phyloP scores from a whole-genome alignment of 2,797 vertebrate genomes.

The Pogonophryne albipinna region DNA sequence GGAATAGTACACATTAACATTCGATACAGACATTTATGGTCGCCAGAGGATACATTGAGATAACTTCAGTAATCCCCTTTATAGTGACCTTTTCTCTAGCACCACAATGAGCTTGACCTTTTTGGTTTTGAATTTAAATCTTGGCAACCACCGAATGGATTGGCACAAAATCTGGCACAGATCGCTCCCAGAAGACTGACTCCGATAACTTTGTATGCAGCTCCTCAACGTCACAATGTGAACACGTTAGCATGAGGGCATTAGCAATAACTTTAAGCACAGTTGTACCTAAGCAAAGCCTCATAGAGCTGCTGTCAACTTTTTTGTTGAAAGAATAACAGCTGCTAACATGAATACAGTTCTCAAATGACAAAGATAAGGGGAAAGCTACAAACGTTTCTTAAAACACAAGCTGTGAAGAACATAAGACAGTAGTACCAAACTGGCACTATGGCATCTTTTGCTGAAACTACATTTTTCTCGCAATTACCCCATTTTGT shows the following conservation, averaged over 20 bases:
- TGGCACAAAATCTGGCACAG: background rate
- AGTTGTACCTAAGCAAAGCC: background rate
- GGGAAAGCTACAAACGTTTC: background rate
- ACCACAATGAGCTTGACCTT: background rate
- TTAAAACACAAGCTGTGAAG: slow-evolving; percentile 16
- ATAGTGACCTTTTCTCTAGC: background rate
- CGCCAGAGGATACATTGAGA: background rate
- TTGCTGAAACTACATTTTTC: slow-evolving; percentile 56
- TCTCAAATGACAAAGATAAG: background rate
- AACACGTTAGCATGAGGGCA: slow-evolving; percentile 3
- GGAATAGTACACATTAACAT: background rate
- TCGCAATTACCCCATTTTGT: slow-evolving; percentile 64
- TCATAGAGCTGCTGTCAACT: background rate
- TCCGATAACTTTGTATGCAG: slow-evolving; percentile 13
- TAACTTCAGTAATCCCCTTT: background rate
- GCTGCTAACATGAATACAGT: slow-evolving; percentile 15
- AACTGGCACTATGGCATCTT: slow-evolving; percentile 32
- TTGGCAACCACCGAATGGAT: background rate
- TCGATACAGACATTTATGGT: background rate
- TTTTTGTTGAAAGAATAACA: slow-evolving; percentile 24
- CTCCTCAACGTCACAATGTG: slow-evolving; percentile 6
- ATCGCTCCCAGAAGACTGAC: background rate
- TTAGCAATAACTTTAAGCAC: slow-evolving; percentile 11
- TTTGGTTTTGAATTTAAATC: background rate
- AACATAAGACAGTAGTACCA: slow-evolving; percentile 14